Conservation (phyloP, 2,888 invertebrate genomes). For the Hyposoter didymator region DNA sequence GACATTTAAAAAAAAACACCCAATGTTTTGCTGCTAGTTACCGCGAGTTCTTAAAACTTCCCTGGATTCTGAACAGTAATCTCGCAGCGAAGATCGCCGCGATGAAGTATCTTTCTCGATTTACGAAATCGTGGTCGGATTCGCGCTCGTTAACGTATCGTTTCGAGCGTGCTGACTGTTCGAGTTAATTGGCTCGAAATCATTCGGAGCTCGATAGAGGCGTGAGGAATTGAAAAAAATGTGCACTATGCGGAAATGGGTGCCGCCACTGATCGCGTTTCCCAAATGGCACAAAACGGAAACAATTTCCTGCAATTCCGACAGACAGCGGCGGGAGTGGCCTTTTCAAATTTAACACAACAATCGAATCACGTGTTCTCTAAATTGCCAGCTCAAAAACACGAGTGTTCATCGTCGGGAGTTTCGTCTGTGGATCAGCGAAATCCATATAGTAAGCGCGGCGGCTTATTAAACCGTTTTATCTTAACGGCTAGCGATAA, state of each 20-base stretch:
- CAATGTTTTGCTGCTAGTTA: not conserved
- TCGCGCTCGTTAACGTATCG: conserved; percentile 17
- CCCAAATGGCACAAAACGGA: conserved; percentile 42
- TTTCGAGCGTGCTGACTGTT: conserved; percentile 5
- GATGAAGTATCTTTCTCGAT: conserved; percentile 27
- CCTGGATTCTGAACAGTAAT: not conserved
- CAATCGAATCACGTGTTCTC: conserved; percentile 5
- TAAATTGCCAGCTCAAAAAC: not conserved
- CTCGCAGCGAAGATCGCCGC: not conserved
- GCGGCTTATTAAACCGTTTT: conserved; percentile 72
- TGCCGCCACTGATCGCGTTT: conserved; percentile 48
- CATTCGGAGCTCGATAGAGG: not conserved
- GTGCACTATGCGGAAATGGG: conserved; percentile 62
- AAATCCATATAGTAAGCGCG: conserved; percentile 13
- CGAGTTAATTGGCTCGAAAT: conserved; percentile 47
- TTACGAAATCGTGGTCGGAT: conserved; percentile 63
- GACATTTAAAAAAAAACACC: not conserved
- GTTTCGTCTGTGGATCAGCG: conserved; percentile 30
- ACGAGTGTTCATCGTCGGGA: conserved; percentile 1
- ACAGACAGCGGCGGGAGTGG: conserved; percentile 33
- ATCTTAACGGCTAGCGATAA: conserved; percentile 77
- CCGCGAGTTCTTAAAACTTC: not conserved
- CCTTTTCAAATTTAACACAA: conserved; percentile 42
- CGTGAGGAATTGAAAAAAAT: conserved; percentile 6
- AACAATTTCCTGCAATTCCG: conserved; percentile 22